Conservation (phyloP, 2,888 invertebrate genomes). For the Pterobdella sp. region DNA sequence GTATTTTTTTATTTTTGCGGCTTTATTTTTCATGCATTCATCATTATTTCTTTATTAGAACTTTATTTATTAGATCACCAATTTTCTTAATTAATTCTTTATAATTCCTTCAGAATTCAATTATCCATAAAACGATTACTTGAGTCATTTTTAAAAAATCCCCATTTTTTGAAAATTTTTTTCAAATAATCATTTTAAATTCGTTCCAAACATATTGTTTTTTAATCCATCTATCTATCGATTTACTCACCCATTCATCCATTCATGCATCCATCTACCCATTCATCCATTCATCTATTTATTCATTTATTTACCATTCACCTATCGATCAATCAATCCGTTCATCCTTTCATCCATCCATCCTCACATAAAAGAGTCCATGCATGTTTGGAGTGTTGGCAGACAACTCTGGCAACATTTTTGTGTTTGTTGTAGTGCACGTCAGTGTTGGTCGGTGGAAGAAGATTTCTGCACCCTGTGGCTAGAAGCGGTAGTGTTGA, state of each 20-base stretch:
- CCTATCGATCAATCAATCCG: neutral
- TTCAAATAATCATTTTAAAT: neutral
- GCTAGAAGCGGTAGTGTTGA: too few relatives aligned
- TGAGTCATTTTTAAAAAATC: neutral
- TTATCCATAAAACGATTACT: neutral
- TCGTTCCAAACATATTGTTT: neutral
- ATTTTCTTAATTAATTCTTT: too few relatives aligned
- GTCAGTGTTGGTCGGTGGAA: neutral
- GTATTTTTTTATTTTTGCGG: too few relatives aligned
- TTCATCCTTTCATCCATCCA: neutral
- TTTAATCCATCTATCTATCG: neutral
- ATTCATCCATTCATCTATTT: neutral
- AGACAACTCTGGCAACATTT: neutral
- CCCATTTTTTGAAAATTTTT: too few relatives aligned
- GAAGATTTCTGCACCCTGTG: neutral
- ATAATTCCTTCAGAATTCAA: neutral
- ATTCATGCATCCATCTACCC: neutral
- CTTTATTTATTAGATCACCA: too few relatives aligned
- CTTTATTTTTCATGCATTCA: too few relatives aligned
- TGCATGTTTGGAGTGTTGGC: neutral
- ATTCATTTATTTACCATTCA: neutral
- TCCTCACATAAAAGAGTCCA: slow-evolving; percentile 5
- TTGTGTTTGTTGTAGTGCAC: neutral
- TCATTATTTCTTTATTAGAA: too few relatives aligned
- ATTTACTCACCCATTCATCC: neutral